Evolutionary conservation across 2,113 vertebrate species (phyloP), one percentile per base, ranked within the genome.

Genomic region (Pholis gunnellus): DNA sequence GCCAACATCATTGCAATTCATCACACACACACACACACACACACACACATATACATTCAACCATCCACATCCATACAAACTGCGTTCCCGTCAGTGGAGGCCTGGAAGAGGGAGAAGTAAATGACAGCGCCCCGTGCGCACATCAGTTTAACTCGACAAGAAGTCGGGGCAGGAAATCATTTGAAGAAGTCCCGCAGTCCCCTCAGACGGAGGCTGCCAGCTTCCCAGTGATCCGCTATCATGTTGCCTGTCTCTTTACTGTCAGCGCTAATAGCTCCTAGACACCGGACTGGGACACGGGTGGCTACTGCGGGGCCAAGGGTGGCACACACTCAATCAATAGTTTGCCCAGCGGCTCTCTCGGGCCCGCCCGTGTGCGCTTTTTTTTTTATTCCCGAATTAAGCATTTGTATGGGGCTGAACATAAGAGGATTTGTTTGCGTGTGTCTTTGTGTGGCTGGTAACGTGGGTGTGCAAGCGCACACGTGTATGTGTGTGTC

Each of bases 101-200:
- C 77, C 72, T 79, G 69, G 60, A 65, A 38, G 79, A 72, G 78
- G 75, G 56, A 50, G 72, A 78, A 69, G 48, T 80, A 83, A 88
- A 75, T 88, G 90, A 89, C 91, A 81, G 89, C 83, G 27, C 68
- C 87, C 88, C 36, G 74, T 50, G 81, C 70, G 79, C 89, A 88
- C 89, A 90, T 91, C 92, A 90, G 87, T 91, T 91, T 91, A 90
- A 91, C 88, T 88, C 89, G 87, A 90, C 84, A 85, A 89, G 87
- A 89, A 89, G 88, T 81, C 81, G 44, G 83, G 88, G 86, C 88
- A 91, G 87, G 85, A 92, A 91, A 92, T 91, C 88, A 87, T 91
- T 92, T 86, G 79, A 72, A 89, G 83, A 78, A 89, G 86, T 91
- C 89, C 86, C 78, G 79, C 88, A 74, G 90, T 87, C 90, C 88